These are phyloP conservation scores for Amazona vittata DNA, from an alignment of 2,113 vertebrate species.

Conservation along the genomic window DNA sequence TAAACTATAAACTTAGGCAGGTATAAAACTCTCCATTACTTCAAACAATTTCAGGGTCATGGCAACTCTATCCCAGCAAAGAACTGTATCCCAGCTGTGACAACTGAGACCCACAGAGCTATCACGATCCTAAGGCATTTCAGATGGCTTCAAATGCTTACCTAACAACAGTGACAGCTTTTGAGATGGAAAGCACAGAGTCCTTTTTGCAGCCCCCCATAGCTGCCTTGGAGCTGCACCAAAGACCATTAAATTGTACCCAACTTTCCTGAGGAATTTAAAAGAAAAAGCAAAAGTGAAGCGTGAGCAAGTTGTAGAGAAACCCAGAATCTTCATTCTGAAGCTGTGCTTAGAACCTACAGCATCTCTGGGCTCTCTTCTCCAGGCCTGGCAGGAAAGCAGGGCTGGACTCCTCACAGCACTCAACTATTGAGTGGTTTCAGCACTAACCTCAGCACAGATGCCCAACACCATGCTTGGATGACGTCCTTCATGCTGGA, in stretches of 20 bases:
- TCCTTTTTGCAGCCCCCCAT: neutral
- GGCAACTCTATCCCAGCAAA: neutral
- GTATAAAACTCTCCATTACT: neutral
- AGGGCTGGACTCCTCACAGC: neutral
- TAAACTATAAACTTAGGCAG: neutral
- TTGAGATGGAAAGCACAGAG: neutral
- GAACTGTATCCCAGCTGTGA: neutral
- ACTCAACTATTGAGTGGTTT: neutral
- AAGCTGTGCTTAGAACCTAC: neutral
- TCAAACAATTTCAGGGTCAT: neutral
- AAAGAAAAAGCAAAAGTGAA: neutral
- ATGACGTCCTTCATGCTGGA: too few relatives aligned
- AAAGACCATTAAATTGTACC: neutral
- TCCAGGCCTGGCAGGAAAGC: neutral
- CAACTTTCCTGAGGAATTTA: neutral
- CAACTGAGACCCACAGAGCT: neutral
- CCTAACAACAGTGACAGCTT: neutral
- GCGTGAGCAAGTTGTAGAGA: neutral
- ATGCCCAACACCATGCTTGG: rapidly evolving
- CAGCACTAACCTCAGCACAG: neutral
- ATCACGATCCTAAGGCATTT: neutral
- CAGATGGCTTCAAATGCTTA: neutral
- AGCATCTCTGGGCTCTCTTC: neutral
- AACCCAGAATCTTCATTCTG: neutral
- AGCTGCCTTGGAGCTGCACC: neutral